Base-by-base conservation (phyloP, 2,113 vertebrate species). In the Ailuropoda melanoleuca region DNA sequence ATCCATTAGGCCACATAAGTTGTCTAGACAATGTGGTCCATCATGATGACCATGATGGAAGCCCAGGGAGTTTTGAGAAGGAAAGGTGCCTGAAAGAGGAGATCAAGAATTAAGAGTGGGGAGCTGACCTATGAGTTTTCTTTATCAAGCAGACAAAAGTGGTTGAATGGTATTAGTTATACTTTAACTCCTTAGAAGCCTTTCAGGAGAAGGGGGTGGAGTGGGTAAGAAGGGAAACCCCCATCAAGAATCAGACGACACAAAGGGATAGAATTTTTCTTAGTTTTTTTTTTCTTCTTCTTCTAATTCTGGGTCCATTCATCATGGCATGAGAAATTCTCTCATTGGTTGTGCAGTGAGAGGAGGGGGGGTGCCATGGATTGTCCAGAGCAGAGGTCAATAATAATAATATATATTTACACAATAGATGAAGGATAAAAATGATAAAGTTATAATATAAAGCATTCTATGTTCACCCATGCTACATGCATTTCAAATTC, bases 121-220 rank as follows among this genome's bases (percentile, higher is more conserved):
- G 96, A 99, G 98, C 99, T 99, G 99, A 99, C 98, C 98, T 98
- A 56, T 85, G 98, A 80, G 93, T 98, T 98, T 99, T 98, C 98
- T 99, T 99, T 98, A 99, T 98, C 96, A 98, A 99, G 98, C 97
- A 99, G 99, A 99, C 99, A 98, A 98, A 98, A 99, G 98, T 97
- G 98, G 97, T 98, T 99, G 99, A 99, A 99, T 98, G 98, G 98
- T 96, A 88, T 97, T 98, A 99, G 99, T 99, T 99, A 99, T 98
- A 99, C 98, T 99, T 99, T 99, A 99, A 99, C 99, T 99, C 97
- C 98, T 98, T 98, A 99, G 98, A 98, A 98, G 98, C 97, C 97
- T 98, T 98, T 96, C 97, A 97, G 95, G 90, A 95, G 98, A 96
- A 97, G 94, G 88, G 68, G 84, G 95, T 58, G 68, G 66, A 21